These are phyloP conservation scores for Albula goreensis DNA, from an alignment of 2,113 vertebrate genomes.

Conservation along the genomic window DNA sequence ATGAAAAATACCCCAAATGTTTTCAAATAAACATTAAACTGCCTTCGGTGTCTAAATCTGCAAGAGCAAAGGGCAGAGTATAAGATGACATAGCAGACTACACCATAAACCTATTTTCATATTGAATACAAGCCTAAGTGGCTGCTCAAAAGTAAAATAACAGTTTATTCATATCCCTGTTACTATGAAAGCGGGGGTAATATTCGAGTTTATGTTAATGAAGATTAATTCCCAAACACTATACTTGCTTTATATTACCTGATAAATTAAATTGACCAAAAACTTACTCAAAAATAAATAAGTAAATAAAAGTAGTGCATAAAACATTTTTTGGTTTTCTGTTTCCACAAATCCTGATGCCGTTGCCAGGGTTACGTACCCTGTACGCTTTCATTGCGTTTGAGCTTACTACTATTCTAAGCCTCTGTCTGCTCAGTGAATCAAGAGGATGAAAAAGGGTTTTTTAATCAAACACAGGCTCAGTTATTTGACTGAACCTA, in stretches of 20 bases:
- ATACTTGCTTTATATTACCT: background rate
- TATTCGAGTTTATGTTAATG: background rate
- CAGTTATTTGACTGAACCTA: background rate
- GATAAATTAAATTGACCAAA: background rate
- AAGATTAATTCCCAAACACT: background rate
- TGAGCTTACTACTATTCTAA: too few species aligned
- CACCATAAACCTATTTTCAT: background rate
- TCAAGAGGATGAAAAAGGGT: background rate
- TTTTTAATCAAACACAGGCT: background rate
- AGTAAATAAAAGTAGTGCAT: background rate
- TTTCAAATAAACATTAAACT: too few species aligned
- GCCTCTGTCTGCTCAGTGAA: too few species aligned
- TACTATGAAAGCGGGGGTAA: background rate
- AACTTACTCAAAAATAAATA: background rate
- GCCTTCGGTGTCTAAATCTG: background rate
- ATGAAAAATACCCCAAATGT: too few species aligned
- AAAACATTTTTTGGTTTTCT: background rate
- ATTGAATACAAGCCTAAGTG: background rate
- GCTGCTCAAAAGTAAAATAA: too few species aligned
- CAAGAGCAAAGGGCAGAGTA: background rate
- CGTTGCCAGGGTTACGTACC: background rate
- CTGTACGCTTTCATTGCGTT: background rate
- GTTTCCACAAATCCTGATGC: background rate
- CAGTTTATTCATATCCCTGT: background rate
- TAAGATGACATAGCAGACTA: background rate